Evolutionary conservation across 2,797 vertebrate genomes (phyloP).

Genomic region (Sebastes glaucus): DNA sequence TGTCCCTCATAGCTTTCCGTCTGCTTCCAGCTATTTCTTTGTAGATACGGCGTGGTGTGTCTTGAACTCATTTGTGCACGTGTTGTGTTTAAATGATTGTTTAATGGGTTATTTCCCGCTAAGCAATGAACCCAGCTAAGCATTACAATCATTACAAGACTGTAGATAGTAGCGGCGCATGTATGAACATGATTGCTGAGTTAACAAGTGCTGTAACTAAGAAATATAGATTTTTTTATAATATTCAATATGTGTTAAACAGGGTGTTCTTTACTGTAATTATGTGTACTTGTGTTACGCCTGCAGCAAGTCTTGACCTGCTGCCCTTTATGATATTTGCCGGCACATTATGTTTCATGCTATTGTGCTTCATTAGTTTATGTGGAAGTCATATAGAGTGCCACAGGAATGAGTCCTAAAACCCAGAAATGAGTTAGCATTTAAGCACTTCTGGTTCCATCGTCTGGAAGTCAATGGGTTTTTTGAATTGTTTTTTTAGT

Average conservation of each 20-base stretch:
- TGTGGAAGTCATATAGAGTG: not conserved
- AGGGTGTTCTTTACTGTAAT: slow-evolving; percentile 11
- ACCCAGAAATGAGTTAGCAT: too few relatives aligned
- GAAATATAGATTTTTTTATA: not conserved
- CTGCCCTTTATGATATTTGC: not conserved
- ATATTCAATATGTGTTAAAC: not conserved
- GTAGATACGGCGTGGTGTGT: slow-evolving; percentile 1
- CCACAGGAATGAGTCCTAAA: too few relatives aligned
- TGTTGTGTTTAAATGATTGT: not conserved
- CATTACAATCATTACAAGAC: not conserved
- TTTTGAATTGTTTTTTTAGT: too few relatives aligned
- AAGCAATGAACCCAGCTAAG: not conserved
- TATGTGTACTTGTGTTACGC: not conserved
- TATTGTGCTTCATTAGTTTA: not conserved
- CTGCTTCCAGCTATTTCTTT: slow-evolving; percentile 22
- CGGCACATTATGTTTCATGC: not conserved
- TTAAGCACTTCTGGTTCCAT: too few relatives aligned
- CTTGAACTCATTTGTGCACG: slow-evolving; percentile 1
- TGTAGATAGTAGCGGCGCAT: not conserved
- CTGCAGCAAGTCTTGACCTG: slow-evolving; percentile 21
- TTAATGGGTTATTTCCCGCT: slow-evolving; percentile 6
- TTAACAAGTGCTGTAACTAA: not conserved
- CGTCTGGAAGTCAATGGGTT: too few relatives aligned
- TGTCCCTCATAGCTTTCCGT: slow-evolving; percentile 19
- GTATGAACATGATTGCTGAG: slow-evolving; percentile 5